Evolutionary conservation across 2,797 vertebrate species (phyloP).

Genomic region (Helarctos malayanus): DNA sequence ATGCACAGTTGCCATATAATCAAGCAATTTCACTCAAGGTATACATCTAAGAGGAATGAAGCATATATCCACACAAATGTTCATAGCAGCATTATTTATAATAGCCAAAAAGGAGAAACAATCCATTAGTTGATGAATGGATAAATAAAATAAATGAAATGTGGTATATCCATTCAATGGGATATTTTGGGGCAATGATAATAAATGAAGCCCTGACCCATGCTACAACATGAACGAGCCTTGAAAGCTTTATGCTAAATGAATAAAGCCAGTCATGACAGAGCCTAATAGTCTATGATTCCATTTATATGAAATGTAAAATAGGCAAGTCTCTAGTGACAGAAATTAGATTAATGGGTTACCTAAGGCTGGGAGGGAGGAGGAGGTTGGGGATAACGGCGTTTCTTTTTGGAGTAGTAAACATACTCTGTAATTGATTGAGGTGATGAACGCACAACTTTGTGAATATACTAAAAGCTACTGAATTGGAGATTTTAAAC

Average conservation of each 20-base stretch:
- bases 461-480: not conserved
- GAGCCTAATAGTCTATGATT: not conserved
- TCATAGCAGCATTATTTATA: not conserved
- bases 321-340: not conserved
- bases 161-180: not conserved
- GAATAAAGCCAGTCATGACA: not conserved
- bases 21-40: not conserved
- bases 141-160: not conserved
- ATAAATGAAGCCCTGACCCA: not conserved
- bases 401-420: constrained; percentile 2
- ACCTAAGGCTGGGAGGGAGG: not conserved
- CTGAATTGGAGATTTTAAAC: not conserved
- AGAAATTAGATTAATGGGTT: not conserved
- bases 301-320: not conserved
- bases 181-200: not conserved
- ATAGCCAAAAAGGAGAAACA: not conserved
- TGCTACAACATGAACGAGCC: not conserved
- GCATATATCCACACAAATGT: not conserved
- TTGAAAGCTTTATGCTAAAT: not conserved
- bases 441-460: not conserved
- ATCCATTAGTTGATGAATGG: not conserved
- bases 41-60: not conserved
- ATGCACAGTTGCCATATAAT: not conserved
- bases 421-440: not conserved
- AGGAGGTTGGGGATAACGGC: not conserved